These are phyloP conservation scores for Gymnocephalus cernua DNA, from an alignment of 2,113 vertebrate genomes.

Conservation along the genomic window DNA sequence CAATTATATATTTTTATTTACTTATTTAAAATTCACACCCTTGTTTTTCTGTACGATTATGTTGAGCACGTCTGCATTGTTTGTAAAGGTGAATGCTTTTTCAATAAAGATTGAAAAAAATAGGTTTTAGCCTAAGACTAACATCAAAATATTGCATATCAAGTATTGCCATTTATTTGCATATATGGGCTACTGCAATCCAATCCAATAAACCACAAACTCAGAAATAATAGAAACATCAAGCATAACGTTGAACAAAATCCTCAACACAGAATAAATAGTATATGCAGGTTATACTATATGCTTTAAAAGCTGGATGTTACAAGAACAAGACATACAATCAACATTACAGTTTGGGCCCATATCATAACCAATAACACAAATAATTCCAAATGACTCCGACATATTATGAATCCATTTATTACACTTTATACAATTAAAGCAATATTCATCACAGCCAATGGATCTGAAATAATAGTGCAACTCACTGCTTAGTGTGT, in stretches of 20 bases:
- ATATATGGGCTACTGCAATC: background rate
- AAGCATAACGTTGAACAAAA: background rate
- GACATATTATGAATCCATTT: background rate
- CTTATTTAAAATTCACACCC: too few species aligned
- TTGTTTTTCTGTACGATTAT: too few species aligned
- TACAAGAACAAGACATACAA: background rate
- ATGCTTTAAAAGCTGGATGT: background rate
- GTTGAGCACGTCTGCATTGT: too few species aligned
- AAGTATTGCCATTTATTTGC: background rate
- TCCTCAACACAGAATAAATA: too few species aligned
- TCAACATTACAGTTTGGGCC: background rate
- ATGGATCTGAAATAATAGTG: background rate
- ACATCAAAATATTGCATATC: background rate
- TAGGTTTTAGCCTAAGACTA: too few species aligned
- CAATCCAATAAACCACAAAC: background rate
- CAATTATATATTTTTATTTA: too few species aligned
- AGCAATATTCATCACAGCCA: background rate
- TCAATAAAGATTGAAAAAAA: too few species aligned
- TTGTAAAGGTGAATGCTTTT: too few species aligned
- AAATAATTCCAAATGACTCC: background rate
- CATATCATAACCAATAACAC: background rate
- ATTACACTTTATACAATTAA: background rate
- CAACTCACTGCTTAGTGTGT: background rate
- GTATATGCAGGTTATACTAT: background rate
- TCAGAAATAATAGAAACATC: background rate